These are phyloP conservation scores for Eristalis arbustorum DNA, from an alignment of 2,888 invertebrate genomes.

Conservation along the genomic window DNA sequence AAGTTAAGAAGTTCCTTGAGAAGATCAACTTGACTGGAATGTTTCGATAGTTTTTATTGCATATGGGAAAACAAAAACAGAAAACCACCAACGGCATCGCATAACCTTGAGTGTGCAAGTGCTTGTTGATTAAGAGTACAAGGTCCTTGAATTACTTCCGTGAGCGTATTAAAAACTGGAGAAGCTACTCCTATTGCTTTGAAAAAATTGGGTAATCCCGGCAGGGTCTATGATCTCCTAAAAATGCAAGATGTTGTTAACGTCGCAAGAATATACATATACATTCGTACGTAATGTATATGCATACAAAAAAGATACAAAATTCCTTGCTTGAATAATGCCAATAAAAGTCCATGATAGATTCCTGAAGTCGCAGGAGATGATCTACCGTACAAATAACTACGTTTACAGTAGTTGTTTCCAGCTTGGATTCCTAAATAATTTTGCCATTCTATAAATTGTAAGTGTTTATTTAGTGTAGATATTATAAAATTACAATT, in stretches of 20 bases:
- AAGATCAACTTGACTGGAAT: constrained; percentile 98
- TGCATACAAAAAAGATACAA: neutral
- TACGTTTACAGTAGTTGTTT: constrained; percentile 99
- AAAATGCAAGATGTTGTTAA: neutral
- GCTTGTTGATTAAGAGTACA: constrained; percentile 99
- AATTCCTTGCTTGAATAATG: constrained; percentile 96
- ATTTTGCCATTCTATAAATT: constrained; percentile 96
- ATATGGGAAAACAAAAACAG: constrained; percentile 99
- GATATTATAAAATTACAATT: neutral
- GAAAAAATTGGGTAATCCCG: constrained; percentile 98
- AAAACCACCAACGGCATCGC: constrained; percentile 99
- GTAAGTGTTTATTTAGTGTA: neutral
- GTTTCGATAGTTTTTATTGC: constrained; percentile 99
- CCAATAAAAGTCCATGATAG: constrained; percentile 99
- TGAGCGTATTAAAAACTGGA: constrained; percentile 99
- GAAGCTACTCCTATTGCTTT: constrained; percentile 99
- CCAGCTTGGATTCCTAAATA: constrained; percentile 99
- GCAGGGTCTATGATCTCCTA: constrained; percentile 96
- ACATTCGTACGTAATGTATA: too few relatives aligned
- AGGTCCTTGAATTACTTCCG: constrained; percentile 98
- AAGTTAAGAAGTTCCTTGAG: constrained; percentile 97
- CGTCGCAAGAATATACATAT: too few relatives aligned
- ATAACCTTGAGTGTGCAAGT: constrained; percentile 97
- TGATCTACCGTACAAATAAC: constrained; percentile 99
- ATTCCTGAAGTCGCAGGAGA: constrained; percentile 96